Evolutionary conservation across 2,888 invertebrate genomes (phyloP).

Genomic region (Himalopsyche anomala): DNA sequence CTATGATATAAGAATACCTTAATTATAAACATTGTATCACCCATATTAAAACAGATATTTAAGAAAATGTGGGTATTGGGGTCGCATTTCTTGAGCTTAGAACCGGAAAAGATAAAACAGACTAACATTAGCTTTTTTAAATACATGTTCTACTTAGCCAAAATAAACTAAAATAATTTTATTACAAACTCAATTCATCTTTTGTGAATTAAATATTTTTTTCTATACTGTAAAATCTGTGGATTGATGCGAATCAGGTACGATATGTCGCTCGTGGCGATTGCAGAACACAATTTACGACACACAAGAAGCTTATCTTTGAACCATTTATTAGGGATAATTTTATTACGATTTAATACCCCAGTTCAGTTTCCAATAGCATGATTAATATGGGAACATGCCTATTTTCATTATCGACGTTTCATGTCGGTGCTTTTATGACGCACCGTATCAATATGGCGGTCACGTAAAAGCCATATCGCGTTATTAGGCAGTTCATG

Average conservation of each 20-base stretch:
- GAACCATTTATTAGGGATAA: slow-evolving; percentile 47
- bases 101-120: too few species aligned
- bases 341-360: slow-evolving; percentile 46
- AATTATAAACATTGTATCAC: too few species aligned
- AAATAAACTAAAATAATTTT: too few species aligned
- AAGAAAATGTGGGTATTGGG: too few species aligned
- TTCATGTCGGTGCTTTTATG: slow-evolving; percentile 23
- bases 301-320: slow-evolving; percentile 21
- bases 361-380: slow-evolving; percentile 29
- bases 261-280: slow-evolving; percentile 33
- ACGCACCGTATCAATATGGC: slow-evolving; percentile 4
- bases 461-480: slow-evolving; percentile 27
- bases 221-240: not conserved
- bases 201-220: too few species aligned
- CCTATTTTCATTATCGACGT: slow-evolving; percentile 50
- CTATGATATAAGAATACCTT: too few species aligned
- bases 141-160: too few species aligned
- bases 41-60: too few species aligned
- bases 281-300: not conserved
- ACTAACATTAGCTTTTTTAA: too few species aligned
- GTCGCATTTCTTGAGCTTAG: too few species aligned
- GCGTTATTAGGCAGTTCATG: slow-evolving; percentile 9
- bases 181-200: too few species aligned
- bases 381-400: slow-evolving; percentile 53
- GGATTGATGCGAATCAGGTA: slow-evolving; percentile 3